phyloP scores from a whole-genome alignment of 2,888 invertebrate species.

The Limnephilus rhombicus region DNA sequence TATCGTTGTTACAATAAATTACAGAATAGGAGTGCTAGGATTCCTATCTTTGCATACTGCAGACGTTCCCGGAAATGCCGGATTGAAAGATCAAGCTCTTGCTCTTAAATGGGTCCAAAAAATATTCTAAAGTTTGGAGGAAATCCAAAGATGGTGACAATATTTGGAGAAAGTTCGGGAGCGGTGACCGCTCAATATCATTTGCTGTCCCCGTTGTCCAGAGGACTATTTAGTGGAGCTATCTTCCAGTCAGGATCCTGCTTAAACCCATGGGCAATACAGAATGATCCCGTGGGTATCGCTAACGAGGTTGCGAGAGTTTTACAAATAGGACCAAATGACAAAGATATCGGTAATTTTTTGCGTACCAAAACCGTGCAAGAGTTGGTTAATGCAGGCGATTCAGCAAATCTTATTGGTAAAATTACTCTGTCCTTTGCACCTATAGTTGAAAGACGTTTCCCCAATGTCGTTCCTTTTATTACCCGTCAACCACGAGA shows the following conservation, averaged over 20 bases:
- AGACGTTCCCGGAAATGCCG: conserved; percentile 59
- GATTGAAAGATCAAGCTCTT: conserved; percentile 59
- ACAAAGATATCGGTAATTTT: conserved; percentile 70
- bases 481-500: conserved; percentile 72
- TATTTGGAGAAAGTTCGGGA: conserved; percentile 61
- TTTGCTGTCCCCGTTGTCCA: conserved; percentile 53
- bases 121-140: conserved; percentile 59
- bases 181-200: conserved; percentile 59
- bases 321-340: conserved; percentile 47
- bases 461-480: conserved; percentile 47
- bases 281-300: conserved; percentile 60
- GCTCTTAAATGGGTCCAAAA: conserved; percentile 58
- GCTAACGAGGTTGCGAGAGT: conserved; percentile 3
- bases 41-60: conserved; percentile 62
- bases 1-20: conserved; percentile 69
- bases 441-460: conserved; percentile 57
- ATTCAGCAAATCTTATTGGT: conserved; percentile 68
- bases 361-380: conserved; percentile 70
- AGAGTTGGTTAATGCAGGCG: conserved; percentile 70
- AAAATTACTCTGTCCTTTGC: conserved; percentile 70
- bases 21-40: conserved; percentile 68
- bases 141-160: conserved; percentile 54
- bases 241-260: conserved; percentile 60
- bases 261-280: conserved; percentile 68
- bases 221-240: conserved; percentile 55